Base-by-base conservation (phyloP, 2,797 vertebrate species). In the Adelosebastes latens region DNA sequence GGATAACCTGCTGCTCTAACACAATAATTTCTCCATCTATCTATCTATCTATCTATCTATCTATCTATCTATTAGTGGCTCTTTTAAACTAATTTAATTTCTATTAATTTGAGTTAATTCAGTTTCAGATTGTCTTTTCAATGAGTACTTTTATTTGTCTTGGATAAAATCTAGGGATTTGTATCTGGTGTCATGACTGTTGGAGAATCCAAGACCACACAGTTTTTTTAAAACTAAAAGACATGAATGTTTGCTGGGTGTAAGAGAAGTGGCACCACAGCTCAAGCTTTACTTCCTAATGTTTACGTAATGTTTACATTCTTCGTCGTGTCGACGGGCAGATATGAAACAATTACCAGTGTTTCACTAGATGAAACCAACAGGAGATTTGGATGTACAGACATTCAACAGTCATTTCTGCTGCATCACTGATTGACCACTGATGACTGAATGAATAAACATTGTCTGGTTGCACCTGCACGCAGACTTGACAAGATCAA, bases 261-360 rank as follows among this genome's bases (percentile, higher is more conserved):
- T 2, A 2, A 31, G 3, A 7, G 18, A 71, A 25, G 36, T 12
- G 22, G 6, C 29, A n/a, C 18, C 64, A 25, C 18, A 13, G 29
- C 46, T 76, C 16, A n/a, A 4, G 8, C 58, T 82, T 80, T 55
- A 82, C 83, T 88, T 84, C 60, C 61, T 69, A 20, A 34, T 64
- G 29, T 65, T 29, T 7, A 42, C 25, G 25, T 27, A 27, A 27
- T 27, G 25, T 27, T 4, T 27, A 27, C 25, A 27, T 27, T 27
- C 25, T 27, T 27, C 25, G 3, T 27, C 25, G 3, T 27, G 25
- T 27, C 3, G 55, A 1, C 1, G 5, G 36, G 36, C 3, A 20
- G 29, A 14, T n/a, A 8, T 6, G 10, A 8, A 46, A 39, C 22
- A 14, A 20, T 4, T 1, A 32, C 58, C 34, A 4, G 52, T 12